Evolutionary conservation across 1,140 invertebrate species (phyloP).

Genomic region (Heliconius melpomene): DNA sequence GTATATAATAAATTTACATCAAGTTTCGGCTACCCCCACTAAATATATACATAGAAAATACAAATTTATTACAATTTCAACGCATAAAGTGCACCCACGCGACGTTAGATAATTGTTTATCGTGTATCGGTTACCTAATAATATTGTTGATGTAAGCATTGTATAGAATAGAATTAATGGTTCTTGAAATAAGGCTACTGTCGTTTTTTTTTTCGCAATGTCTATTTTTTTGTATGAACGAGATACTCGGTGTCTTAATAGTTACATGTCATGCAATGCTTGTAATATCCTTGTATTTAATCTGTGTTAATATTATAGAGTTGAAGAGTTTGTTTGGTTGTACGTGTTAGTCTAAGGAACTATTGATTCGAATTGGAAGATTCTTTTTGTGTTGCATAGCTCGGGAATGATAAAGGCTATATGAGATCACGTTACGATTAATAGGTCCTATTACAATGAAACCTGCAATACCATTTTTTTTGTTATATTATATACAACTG

Average conservation of each 20-base stretch:
- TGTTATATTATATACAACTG: too few species aligned
- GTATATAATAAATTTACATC: slow-evolving; percentile 11
- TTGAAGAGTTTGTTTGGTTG: too few species aligned
- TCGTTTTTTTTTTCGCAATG: not conserved
- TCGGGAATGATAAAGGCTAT: too few species aligned
- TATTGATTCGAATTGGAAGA: too few species aligned
- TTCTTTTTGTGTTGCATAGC: too few species aligned
- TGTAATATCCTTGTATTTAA: too few species aligned
- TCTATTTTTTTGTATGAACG: not conserved
- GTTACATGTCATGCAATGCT: not conserved
- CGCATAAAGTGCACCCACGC: slow-evolving; percentile 32
- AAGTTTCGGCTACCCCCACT: slow-evolving; percentile 22
- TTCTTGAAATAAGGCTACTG: slow-evolving; percentile 12
- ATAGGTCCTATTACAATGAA: too few species aligned
- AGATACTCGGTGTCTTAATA: not conserved
- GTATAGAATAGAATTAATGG: slow-evolving; percentile 18
- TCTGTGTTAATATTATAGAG: too few species aligned
- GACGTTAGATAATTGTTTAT: slow-evolving; percentile 39
- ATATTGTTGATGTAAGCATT: slow-evolving; percentile 32
- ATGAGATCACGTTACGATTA: too few species aligned
- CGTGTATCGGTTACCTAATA: slow-evolving; percentile 32
- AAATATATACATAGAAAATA: slow-evolving; percentile 18
- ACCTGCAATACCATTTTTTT: too few species aligned
- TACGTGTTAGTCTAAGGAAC: too few species aligned
- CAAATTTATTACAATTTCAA: slow-evolving; percentile 23